phyloP scores from a whole-genome alignment of 2,888 invertebrate species.

The Amblyjoppa proteus region DNA sequence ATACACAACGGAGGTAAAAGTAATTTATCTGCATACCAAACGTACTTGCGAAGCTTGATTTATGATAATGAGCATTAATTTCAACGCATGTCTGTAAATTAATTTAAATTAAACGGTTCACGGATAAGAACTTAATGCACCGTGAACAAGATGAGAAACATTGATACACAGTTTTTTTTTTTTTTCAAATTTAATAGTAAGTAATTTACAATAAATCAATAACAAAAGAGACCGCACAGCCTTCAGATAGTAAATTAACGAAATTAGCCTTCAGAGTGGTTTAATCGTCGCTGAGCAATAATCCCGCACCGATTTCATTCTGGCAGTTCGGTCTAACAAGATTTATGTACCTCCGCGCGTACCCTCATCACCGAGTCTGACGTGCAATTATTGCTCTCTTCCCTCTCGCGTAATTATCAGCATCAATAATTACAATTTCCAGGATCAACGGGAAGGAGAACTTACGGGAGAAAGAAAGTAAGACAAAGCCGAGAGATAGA shows the following conservation, averaged over 20 bases:
- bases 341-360: conserved; percentile 5
- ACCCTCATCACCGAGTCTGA: neutral
- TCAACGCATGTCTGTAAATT: too few relatives aligned
- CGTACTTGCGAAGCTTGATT: too few relatives aligned
- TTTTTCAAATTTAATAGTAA: too few relatives aligned
- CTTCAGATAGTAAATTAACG: neutral
- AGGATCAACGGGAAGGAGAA: neutral
- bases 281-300: neutral
- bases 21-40: too few relatives aligned
- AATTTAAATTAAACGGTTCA: too few relatives aligned
- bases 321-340: conserved; percentile 12
- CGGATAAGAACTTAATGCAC: too few relatives aligned
- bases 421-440: conserved; percentile 38
- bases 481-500: neutral
- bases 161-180: too few relatives aligned
- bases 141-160: too few relatives aligned
- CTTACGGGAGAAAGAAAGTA: neutral
- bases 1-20: too few relatives aligned
- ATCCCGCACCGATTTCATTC: neutral
- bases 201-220: neutral
- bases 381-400: conserved; percentile 25
- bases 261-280: neutral
- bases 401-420: conserved; percentile 15
- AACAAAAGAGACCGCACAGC: neutral
- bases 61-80: too few relatives aligned